A percentile compares a stretch with the other conserved stretches of the same genome.
Conservation (phyloP, 2,113 vertebrate species). For the Orcinus orca region DNA sequence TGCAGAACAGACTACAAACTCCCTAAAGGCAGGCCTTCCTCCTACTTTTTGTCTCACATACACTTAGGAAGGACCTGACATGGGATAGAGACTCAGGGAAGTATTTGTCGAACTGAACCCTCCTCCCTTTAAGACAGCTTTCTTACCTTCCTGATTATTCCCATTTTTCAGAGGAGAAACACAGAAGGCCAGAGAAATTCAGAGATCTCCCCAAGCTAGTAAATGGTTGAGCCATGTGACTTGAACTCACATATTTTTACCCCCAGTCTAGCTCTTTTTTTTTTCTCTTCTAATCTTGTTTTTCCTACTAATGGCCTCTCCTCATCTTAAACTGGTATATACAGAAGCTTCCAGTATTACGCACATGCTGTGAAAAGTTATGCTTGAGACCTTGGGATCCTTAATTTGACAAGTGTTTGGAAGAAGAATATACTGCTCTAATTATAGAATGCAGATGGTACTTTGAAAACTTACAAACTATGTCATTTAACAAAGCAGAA, state of each 20-base stretch:
- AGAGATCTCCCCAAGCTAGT: not conserved
- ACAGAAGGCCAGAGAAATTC: not conserved
- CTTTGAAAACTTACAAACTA: slow-evolving; percentile 68
- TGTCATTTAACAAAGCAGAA: slow-evolving; percentile 57
- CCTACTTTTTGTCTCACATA: not conserved
- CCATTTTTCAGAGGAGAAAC: not conserved
- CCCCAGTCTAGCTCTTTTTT: too few relatives aligned
- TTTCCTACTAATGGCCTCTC: not conserved
- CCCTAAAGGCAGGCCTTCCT: not conserved
- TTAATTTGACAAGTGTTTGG: slow-evolving; percentile 74
- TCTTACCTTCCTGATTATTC: not conserved
- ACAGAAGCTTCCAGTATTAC: slow-evolving; percentile 47
- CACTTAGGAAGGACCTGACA: not conserved
- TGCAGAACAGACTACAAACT: not conserved
- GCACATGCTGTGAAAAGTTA: slow-evolving; percentile 51
- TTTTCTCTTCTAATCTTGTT: not conserved
- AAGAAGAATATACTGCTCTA: slow-evolving; percentile 69
- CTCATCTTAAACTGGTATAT: slow-evolving; percentile 26
- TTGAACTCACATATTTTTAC: not conserved
- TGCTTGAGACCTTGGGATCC: slow-evolving; percentile 56
- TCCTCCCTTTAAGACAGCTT: not conserved
- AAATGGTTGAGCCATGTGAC: not conserved
- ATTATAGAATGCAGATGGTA: slow-evolving; percentile 78
- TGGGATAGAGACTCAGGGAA: not conserved
- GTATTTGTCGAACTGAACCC: not conserved